Evolutionary conservation across 1,140 invertebrate species (phyloP), one percentile per base, ranked within the genome.

Genomic region (Theocolax elegans): DNA sequence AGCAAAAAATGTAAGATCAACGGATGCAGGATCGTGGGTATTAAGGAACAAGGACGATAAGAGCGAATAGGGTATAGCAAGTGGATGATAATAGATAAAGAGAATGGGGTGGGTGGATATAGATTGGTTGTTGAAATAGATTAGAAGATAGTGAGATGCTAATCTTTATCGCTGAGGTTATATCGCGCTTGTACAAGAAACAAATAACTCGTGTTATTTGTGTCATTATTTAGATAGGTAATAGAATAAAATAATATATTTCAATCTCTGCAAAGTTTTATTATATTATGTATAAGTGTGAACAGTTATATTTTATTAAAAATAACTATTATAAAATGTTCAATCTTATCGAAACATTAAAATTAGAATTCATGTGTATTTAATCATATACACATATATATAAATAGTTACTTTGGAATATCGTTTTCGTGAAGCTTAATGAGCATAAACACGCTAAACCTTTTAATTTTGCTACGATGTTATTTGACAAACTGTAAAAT

Each of bases 71-170:
- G 15, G 42, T 44, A 17, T 13, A 13, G 42, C 42, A 17, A 44
- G 42, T 44, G n/a, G n/a, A 44, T 29, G 10, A 54, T 54, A 25
- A 54, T 29, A 54, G 51, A 54, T 27, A 54, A 29, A 54, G n/a
- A n/a, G 15, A 15, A 15, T 8, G 42, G 42, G 35, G 19, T 23
- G 19, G 54, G 1, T 15, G 29, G 27, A 35, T 54, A 35, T 54
- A 35, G 10, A 54, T 54, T 31, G 54, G 54, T 40, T 58, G 54
- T 40, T 58, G 54, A 58, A 42, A 58, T 58, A 58, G 54, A 58
- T 58, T 42, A 42, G 12, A 23, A 38, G 54, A 58, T 23, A 42
- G n/a, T n/a, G 29, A n/a, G 53, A 56, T 56, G 54, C 35, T 58
- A 58, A 58, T 58, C 54, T 58, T 38, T 25, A 58, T 58, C 54